Evolutionary conservation across 1,140 invertebrate species (phyloP), one percentile per base, ranked within the genome.

Genomic region (Polyergus mexicanus): DNA sequence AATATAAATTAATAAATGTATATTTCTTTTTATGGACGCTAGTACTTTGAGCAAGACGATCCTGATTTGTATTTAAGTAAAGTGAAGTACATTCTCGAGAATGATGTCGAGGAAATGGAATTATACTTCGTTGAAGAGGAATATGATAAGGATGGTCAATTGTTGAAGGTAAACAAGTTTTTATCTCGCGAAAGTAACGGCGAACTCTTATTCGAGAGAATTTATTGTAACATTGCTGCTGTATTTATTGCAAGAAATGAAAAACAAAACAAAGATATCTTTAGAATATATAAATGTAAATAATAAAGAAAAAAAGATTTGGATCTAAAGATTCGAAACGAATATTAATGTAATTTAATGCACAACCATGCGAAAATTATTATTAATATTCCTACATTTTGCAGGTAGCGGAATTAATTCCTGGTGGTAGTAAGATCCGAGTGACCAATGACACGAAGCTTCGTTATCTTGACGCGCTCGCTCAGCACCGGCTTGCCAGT

Each of bases 21-120:
- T 32, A 28, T 41, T 16, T 51, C 7, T 22, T 56, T 28, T 54
- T 32, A 6, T n/a, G 22, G 1, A 0, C 10, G 44, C 19, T 94
- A 98, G 97, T 98, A 99, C 95, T 99, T 99, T 95, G 98, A 99
- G 92, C 98, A 98, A 95, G 98, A 99, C 93, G 98, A 99, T 95
- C 98, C 98, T 0, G 98, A 99, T 94, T 95, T 99, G 35, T 99
- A 98, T 94, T 95, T 98, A 72, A 97, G 97, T 16, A 99, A 99
- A 95, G 97, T 99, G 19, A 98, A 98, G 93, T 99, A 98, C 94
- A 98, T 99, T 72, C 94, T 98, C 77, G 98, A 99, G 89, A 98
- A 98, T 87, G 97, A 99, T 95, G 97, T 99, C 54, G 97, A 98
- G 63, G 96, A 97, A 54, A 97, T 98, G 95, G 98, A 99, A 92